Evolutionary conservation across 2,888 invertebrate genomes (phyloP).

Genomic region (Drosophila paramelanica): DNA sequence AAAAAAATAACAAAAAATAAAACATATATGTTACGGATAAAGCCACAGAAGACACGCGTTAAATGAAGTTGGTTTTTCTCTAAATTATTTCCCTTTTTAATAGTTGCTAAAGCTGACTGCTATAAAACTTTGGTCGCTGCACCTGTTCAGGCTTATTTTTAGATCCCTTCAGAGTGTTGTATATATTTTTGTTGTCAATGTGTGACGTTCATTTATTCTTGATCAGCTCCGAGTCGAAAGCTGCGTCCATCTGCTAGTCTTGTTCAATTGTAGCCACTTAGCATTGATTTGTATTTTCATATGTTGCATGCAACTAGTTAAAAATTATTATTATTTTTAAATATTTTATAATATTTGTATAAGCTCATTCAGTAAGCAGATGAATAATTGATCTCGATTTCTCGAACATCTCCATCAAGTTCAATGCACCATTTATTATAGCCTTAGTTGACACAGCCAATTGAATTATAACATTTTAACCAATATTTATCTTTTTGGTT

Average conservation of each 20-base stretch:
- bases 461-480: slow-evolving; percentile 66
- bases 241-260: too few relatives aligned
- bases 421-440: slow-evolving; percentile 48
- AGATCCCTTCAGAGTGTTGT: too few relatives aligned
- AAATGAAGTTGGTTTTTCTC: background rate
- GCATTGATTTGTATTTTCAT: too few relatives aligned
- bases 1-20: background rate
- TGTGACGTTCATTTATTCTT: background rate
- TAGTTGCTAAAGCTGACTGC: background rate
- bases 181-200: background rate
- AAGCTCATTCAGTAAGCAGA: background rate
- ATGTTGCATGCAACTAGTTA: too few relatives aligned
- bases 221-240: background rate
- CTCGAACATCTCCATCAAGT: slow-evolving; percentile 12
- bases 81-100: background rate
- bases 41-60: background rate
- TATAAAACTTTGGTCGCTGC: background rate
- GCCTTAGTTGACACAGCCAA: slow-evolving; percentile 52
- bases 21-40: background rate
- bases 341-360: too few relatives aligned
- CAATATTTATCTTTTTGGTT: slow-evolving; percentile 2
- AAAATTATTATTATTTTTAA: too few relatives aligned
- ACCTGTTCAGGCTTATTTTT: too few relatives aligned
- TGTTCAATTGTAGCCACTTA: too few relatives aligned
- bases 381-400: background rate